Evolutionary conservation across 23 tunicate genomes (phyloP).

Genomic region (Ciona savignyi): DNA sequence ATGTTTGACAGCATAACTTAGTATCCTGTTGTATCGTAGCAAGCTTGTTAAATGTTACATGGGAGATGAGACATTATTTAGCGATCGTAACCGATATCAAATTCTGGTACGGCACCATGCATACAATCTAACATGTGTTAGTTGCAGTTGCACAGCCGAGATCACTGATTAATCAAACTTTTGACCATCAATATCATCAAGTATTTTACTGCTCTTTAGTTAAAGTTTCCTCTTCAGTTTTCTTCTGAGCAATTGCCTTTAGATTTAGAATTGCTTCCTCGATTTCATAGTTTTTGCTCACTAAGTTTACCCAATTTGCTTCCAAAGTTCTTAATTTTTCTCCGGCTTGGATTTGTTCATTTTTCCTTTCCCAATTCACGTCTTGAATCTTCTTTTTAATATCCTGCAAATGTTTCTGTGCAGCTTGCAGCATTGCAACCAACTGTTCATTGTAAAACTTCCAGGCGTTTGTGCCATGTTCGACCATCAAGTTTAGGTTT

Average conservation of each 20-base stretch:
- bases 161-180: too few relatives aligned
- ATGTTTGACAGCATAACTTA: too few relatives aligned
- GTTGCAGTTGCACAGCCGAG: too few relatives aligned
- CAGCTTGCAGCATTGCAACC: slow-evolving; percentile 64
- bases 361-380: slow-evolving; percentile 91
- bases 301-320: slow-evolving; percentile 91
- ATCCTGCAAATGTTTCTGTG: slow-evolving; percentile 76
- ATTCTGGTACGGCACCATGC: too few relatives aligned
- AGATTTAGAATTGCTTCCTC: slow-evolving; percentile 90
- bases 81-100: too few relatives aligned
- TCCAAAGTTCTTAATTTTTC: slow-evolving; percentile 67
- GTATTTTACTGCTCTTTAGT: too few relatives aligned
- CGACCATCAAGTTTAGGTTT: slow-evolving; percentile 84
- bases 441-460: slow-evolving; percentile 64
- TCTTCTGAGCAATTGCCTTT: not conserved
- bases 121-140: too few relatives aligned
- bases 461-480: slow-evolving; percentile 93
- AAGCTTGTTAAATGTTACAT: too few relatives aligned
- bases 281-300: slow-evolving; percentile 97
- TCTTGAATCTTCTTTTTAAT: slow-evolving; percentile 87
- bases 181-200: too few relatives aligned
- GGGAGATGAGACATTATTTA: too few relatives aligned
- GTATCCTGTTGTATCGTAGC: too few relatives aligned
- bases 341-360: slow-evolving; percentile 78
- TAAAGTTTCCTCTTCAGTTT: too few relatives aligned